A percentile compares a stretch with the other conserved stretches of the same genome.
These are phyloP conservation scores for Diprion similis DNA, from an alignment of 1,140 invertebrate species.

Conservation along the genomic window DNA sequence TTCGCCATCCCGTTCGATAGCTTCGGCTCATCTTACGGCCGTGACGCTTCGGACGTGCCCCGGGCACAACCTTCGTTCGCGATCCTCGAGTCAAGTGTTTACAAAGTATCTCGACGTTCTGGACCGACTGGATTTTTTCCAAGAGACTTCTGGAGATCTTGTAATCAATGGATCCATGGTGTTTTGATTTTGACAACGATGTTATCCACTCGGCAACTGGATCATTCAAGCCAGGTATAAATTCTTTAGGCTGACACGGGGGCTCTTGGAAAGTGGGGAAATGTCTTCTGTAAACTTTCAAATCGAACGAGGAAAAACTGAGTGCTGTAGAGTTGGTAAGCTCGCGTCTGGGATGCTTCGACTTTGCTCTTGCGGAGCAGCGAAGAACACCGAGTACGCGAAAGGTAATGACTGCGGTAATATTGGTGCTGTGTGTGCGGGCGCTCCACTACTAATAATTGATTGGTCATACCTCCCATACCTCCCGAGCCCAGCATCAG, in stretches of 20 bases:
- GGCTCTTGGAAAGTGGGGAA: too few relatives aligned
- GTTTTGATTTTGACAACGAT: too few relatives aligned
- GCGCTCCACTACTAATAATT: constrained; percentile 54
- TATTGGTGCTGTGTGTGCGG: constrained; percentile 50
- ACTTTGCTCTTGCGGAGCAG: neutral
- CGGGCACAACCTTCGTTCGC: constrained; percentile 50
- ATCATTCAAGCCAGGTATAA: too few relatives aligned
- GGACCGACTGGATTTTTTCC: neutral
- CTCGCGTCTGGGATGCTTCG: neutral
- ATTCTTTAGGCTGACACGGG: too few relatives aligned
- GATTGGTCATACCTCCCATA: constrained; percentile 51
- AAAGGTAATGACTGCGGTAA: constrained; percentile 53
- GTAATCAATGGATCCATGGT: too few relatives aligned
- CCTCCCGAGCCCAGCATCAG: constrained; percentile 38
- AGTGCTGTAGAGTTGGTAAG: neutral
- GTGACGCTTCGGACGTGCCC: constrained; percentile 44
- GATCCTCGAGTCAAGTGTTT: constrained; percentile 44
- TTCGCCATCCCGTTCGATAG: constrained; percentile 37
- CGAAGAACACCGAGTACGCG: constrained; percentile 34
- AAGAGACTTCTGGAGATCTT: too few relatives aligned
- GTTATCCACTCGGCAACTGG: too few relatives aligned
- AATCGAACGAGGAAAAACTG: neutral
- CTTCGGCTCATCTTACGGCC: constrained; percentile 34
- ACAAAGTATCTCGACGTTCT: constrained; percentile 30
- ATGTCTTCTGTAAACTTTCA: too few relatives aligned